Evolutionary conservation across 2,888 invertebrate genomes (phyloP).

Genomic region (Acrocyrtus sp.): DNA sequence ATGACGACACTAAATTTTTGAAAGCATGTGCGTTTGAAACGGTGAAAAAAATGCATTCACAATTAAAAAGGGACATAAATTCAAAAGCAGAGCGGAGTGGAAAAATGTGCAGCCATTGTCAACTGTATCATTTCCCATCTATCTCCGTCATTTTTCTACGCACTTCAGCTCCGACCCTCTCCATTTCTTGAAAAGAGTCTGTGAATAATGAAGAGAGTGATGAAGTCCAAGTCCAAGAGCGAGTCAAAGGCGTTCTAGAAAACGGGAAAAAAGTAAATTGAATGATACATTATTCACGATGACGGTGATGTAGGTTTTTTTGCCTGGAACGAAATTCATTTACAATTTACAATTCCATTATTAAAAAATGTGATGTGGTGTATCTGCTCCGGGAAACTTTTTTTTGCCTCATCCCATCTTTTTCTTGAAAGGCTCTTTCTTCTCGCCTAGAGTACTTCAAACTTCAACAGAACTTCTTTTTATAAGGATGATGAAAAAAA

Average conservation of each 20-base stretch:
- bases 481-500: constrained; percentile 21
- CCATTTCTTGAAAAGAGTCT: constrained; percentile 23
- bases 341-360: neutral
- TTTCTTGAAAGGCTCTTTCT: no score
- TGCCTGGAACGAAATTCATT: constrained; percentile 6
- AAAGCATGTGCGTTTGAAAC: no score
- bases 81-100: no score
- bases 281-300: constrained; percentile 34
- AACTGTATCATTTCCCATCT: constrained; percentile 11
- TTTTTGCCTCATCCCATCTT: no score
- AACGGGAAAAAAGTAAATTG: constrained; percentile 17
- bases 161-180: constrained; percentile 2
- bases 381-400: no score
- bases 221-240: constrained; percentile 17
- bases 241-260: constrained; percentile 11
- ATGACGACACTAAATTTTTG: no score
- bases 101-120: no score
- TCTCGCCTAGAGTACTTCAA: neutral
- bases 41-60: no score
- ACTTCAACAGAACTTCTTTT: neutral
- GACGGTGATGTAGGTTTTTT: constrained; percentile 22
- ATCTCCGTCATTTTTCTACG: constrained; percentile 1
- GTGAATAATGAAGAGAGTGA: constrained; percentile 25
- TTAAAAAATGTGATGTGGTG: neutral
- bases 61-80: no score